Evolutionary conservation across 2,888 invertebrate species (phyloP).

Genomic region (Cephus runcator): DNA sequence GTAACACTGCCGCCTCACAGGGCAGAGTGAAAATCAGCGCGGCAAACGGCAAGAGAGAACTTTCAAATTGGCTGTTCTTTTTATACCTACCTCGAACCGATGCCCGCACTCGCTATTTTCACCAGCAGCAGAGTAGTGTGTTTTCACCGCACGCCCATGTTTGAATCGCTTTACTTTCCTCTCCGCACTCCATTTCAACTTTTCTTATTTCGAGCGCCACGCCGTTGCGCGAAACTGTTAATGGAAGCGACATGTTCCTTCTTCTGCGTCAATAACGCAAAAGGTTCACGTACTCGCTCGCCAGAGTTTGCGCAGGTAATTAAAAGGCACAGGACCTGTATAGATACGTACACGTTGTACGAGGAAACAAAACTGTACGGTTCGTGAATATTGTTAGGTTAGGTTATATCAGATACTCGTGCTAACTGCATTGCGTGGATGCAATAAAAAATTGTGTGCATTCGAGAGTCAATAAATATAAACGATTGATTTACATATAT

Average conservation of each 20-base stretch:
- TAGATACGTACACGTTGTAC: background rate
- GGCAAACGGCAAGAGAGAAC: conserved; percentile 12
- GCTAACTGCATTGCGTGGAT: background rate
- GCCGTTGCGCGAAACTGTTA: background rate
- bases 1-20: conserved; percentile 24
- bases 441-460: background rate
- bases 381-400: background rate
- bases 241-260: background rate
- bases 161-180: conserved; percentile 29
- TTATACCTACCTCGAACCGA: conserved; percentile 2
- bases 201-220: background rate
- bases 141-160: conserved; percentile 26
- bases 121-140: conserved; percentile 5
- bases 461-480: background rate
- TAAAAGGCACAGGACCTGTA: background rate
- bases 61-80: conserved; percentile 20
- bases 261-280: background rate
- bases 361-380: background rate
- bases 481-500: background rate
- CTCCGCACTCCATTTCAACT: conserved; percentile 7
- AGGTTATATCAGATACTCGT: background rate
- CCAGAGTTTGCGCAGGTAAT: background rate
- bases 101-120: conserved; percentile 23
- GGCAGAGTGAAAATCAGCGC: conserved; percentile 52
- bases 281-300: background rate